phyloP scores from a whole-genome alignment of 2,888 invertebrate species.

The Zygaena filipendulae region DNA sequence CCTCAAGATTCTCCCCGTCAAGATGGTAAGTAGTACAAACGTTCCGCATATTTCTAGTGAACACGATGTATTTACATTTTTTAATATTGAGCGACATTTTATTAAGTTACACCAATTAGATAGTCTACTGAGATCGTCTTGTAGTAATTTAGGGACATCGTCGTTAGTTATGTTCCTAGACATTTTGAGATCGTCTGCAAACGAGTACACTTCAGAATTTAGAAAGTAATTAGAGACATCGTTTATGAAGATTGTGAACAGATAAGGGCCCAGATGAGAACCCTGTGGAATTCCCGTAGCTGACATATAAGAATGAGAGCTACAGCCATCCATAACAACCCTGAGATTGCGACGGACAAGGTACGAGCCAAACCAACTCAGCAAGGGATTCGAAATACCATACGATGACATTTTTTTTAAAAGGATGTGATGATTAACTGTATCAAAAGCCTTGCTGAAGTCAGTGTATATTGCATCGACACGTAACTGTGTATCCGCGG shows the following conservation, averaged over 20 bases:
- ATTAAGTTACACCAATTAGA: conserved; percentile 9
- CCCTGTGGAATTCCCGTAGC: conserved; percentile 10
- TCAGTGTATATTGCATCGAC: too few species aligned
- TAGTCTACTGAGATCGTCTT: too few species aligned
- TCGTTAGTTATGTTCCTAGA: conserved; percentile 2
- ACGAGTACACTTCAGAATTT: conserved; percentile 3
- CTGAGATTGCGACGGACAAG: too few species aligned
- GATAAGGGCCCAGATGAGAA: conserved; percentile 10
- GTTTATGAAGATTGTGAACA: conserved; percentile 12
- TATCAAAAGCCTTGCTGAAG: too few species aligned
- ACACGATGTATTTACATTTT: too few species aligned
- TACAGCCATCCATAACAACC: conserved; percentile 14
- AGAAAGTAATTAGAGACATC: conserved; percentile 7
- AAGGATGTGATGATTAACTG: too few species aligned
- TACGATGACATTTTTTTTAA: too few species aligned
- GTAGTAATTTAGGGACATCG: conserved; percentile 4
- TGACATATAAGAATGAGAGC: conserved; percentile 1
- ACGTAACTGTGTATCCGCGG: too few species aligned
- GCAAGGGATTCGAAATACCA: too few species aligned
- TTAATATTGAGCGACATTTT: conserved; percentile 7
- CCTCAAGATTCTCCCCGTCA: too few species aligned
- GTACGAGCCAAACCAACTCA: too few species aligned
- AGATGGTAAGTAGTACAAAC: neutral
- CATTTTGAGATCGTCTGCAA: too few species aligned
- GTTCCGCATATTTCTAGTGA: conserved; percentile 1